A percentile compares a stretch with the other conserved stretches of the same genome.
phyloP scores from a whole-genome alignment of 2,888 invertebrate genomes.

The Drosophila ochracea region DNA sequence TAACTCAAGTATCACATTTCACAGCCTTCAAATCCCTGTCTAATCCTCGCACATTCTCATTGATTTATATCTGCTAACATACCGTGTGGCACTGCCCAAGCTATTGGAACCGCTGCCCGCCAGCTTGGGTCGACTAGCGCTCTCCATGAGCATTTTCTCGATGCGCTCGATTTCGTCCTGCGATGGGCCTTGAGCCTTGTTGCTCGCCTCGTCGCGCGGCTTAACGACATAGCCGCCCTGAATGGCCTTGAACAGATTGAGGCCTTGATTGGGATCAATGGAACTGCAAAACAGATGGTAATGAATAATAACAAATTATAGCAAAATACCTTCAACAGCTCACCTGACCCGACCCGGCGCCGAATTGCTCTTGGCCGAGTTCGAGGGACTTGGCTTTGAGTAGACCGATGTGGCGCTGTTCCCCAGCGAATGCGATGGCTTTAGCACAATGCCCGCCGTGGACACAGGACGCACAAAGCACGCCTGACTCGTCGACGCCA shows the following conservation, averaged over 20 bases:
- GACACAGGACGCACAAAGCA: conserved; percentile 78
- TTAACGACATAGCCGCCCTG: conserved; percentile 88
- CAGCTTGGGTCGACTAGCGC: conserved; percentile 81
- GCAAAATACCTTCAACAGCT: neutral
- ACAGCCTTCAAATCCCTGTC: neutral
- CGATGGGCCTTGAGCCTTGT: conserved; percentile 88
- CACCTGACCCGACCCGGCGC: conserved; percentile 85
- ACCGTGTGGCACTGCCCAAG: conserved; percentile 86
- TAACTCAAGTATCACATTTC: neutral
- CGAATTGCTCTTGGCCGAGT: conserved; percentile 85
- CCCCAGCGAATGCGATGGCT: conserved; percentile 85
- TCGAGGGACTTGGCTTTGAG: conserved; percentile 85
- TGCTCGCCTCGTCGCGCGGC: conserved; percentile 89
- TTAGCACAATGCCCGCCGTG: conserved; percentile 78
- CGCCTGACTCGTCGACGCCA: conserved; percentile 71
- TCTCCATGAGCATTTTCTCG: conserved; percentile 86
- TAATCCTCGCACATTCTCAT: conserved; percentile 2
- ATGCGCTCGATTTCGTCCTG: conserved; percentile 87
- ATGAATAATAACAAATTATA: neutral
- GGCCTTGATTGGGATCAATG: conserved; percentile 85
- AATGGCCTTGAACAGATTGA: conserved; percentile 85
- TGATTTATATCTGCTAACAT: conserved; percentile 21
- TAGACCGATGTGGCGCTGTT: conserved; percentile 85
- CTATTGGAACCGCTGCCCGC: conserved; percentile 86
- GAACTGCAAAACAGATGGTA: conserved; percentile 71